Conservation (phyloP, 2,113 vertebrate species). For the Gnathonemus echidnorhynchus region DNA sequence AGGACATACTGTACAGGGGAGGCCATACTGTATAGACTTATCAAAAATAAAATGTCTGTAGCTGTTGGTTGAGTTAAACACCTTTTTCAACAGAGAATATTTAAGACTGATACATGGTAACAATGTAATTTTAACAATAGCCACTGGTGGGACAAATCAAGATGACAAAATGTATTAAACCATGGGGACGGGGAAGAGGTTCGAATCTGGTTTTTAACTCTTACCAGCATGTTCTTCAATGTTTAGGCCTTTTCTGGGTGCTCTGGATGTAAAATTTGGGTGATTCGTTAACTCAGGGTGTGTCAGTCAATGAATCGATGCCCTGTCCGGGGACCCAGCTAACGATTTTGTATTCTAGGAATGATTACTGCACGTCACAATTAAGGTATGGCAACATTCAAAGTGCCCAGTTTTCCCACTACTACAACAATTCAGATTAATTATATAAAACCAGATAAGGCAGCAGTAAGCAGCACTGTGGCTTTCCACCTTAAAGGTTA, state of each 20-base stretch:
- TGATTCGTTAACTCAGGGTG: neutral
- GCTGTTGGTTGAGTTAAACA: neutral
- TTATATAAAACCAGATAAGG: neutral
- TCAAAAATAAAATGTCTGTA: neutral
- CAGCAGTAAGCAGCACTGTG: neutral
- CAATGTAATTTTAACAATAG: neutral
- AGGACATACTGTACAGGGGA: neutral
- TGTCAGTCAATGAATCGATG: neutral
- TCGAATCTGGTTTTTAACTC: neutral
- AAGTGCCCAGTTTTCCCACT: neutral
- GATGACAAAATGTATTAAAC: neutral
- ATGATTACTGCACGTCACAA: neutral
- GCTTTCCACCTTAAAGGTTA: neutral
- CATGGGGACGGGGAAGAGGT: neutral
- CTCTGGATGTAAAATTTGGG: neutral
- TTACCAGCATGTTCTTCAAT: neutral
- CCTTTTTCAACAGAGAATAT: neutral
- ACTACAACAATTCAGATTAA: neutral
- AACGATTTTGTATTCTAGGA: neutral
- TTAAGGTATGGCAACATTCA: neutral
- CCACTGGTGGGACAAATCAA: neutral
- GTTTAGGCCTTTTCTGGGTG: neutral
- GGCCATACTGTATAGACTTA: neutral
- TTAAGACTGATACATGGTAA: neutral
- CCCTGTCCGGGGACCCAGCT: neutral